Conservation (phyloP, 64 coral and sea anemone species). For the Montipora sp. region DNA sequence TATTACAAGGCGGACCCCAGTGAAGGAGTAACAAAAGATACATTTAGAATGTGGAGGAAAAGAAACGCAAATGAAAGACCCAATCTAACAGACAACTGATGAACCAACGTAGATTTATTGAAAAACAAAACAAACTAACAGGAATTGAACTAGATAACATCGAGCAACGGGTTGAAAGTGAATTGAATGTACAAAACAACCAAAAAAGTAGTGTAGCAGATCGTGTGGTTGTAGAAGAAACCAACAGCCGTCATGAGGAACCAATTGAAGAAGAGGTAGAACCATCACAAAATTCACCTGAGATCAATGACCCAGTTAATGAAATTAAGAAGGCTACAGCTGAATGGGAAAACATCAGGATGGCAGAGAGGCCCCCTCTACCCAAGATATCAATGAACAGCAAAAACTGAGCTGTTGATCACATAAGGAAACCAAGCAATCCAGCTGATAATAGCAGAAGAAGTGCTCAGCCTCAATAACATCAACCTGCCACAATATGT, state of each 20-base stretch:
- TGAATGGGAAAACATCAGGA: not conserved
- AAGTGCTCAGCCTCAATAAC: no score
- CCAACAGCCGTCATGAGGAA: slow-evolving; percentile 1
- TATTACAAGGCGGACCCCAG: not conserved
- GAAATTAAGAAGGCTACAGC: no score
- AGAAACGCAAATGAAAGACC: no score
- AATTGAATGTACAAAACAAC: no score
- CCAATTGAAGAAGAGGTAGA: not conserved
- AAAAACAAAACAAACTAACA: no score
- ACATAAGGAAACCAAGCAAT: not conserved
- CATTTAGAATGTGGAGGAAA: not conserved
- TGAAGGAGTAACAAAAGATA: not conserved
- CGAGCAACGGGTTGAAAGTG: no score
- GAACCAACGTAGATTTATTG: no score
- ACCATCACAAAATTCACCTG: slow-evolving; percentile 2
- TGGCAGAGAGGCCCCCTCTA: not conserved
- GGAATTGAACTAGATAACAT: no score
- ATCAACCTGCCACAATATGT: no score
- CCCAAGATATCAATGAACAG: not conserved
- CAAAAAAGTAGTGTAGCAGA: no score
- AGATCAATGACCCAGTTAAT: not conserved
- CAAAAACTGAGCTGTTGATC: not conserved
- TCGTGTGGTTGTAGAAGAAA: not conserved
- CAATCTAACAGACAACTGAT: no score
- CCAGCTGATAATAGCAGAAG: not conserved